These are phyloP conservation scores for Paguma larvata DNA, from an alignment of 2,797 vertebrate genomes.

Conservation along the genomic window DNA sequence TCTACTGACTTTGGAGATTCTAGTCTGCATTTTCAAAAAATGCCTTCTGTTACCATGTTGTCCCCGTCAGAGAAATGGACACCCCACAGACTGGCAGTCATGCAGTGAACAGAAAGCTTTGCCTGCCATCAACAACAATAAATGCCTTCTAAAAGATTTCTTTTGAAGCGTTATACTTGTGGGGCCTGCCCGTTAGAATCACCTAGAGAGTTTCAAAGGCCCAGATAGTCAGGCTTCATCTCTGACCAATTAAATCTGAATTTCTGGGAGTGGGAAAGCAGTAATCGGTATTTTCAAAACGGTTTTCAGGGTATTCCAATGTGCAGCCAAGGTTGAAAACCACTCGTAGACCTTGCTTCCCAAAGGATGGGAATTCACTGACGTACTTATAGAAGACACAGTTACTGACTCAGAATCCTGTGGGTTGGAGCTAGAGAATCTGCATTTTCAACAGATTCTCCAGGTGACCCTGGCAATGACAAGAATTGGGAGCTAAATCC, in stretches of 20 bases:
- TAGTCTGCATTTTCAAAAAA: slow-evolving; percentile 71
- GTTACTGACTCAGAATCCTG: background rate
- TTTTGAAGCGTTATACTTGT: background rate
- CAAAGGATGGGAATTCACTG: background rate
- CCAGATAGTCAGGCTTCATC: background rate
- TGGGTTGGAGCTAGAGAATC: background rate
- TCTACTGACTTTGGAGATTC: slow-evolving; percentile 23
- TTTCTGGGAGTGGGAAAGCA: background rate
- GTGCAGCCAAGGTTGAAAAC: background rate
- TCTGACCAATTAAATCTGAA: background rate
- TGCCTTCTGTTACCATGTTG: slow-evolving; percentile 53
- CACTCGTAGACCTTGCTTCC: background rate
- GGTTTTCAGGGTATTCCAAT: background rate
- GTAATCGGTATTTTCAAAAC: background rate
- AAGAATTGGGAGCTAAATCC: background rate
- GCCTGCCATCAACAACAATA: background rate
- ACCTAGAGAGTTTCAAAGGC: background rate
- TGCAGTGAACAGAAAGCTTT: background rate
- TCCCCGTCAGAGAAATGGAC: background rate
- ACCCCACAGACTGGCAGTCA: background rate
- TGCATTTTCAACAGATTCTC: slow-evolving; percentile 1
- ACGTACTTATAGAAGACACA: background rate
- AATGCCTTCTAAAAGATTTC: background rate
- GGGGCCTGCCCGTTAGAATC: background rate
- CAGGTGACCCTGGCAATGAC: background rate